Percentiles rank a stretch among this genome's conserved stretches.
These are phyloP conservation scores for Mus minutoides DNA, from an alignment of 2,797 vertebrate species.

Conservation along the genomic window DNA sequence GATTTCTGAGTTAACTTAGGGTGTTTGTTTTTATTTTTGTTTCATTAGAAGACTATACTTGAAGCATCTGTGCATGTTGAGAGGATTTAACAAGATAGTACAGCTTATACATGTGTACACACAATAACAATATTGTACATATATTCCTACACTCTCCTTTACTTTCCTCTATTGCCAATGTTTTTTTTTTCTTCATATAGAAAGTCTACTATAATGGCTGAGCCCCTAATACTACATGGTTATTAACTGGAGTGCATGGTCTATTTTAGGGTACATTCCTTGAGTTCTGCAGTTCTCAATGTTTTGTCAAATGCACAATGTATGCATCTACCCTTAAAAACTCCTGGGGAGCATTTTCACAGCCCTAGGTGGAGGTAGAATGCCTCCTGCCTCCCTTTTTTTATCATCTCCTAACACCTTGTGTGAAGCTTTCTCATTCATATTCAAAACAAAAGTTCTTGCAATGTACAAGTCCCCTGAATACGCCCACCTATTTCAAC, in stretches of 20 bases:
- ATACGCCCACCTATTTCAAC: slow-evolving; percentile 31
- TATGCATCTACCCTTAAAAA: background rate
- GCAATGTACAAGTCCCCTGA: background rate
- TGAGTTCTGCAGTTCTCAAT: background rate
- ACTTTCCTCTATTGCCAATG: background rate
- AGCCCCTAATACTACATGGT: background rate
- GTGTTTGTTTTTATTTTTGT: background rate
- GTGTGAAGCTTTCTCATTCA: background rate
- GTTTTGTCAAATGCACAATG: background rate
- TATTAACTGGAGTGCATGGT: background rate
- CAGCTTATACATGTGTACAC: background rate
- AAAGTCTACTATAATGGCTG: background rate
- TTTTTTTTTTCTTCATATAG: background rate
- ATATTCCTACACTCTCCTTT: background rate
- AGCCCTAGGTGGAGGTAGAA: background rate
- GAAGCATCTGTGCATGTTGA: slow-evolving; percentile 11
- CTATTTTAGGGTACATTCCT: background rate
- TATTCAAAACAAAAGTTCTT: slow-evolving; percentile 37
- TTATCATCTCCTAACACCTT: background rate
- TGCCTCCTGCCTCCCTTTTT: background rate
- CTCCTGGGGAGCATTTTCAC: background rate
- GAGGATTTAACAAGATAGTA: background rate
- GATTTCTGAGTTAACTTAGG: slow-evolving; percentile 14
- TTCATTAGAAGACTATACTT: slow-evolving; percentile 1
- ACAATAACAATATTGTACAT: background rate